These are phyloP conservation scores for Antheraea pernyi DNA, from an alignment of 1,140 invertebrate species.

Conservation along the genomic window DNA sequence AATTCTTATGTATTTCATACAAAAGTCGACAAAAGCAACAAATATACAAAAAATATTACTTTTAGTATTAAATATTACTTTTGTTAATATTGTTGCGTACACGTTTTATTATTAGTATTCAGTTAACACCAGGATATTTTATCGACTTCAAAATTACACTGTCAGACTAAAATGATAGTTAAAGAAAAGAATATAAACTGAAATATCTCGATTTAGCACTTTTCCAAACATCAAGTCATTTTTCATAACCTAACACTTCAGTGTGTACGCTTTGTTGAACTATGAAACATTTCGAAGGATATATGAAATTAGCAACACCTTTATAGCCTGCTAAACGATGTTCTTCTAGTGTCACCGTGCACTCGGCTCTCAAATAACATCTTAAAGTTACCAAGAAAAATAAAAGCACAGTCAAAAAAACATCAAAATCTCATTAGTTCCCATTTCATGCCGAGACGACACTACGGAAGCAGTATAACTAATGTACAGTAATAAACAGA, in stretches of 20 bases:
- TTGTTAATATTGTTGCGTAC: no score
- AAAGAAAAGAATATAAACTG: no score
- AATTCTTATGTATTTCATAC: no score
- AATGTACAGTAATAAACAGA: slow-evolving; percentile 78
- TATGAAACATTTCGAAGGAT: neutral
- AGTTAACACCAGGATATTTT: no score
- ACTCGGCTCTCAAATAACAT: slow-evolving; percentile 43
- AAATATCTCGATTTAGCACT: no score
- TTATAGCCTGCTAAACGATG: slow-evolving; percentile 2
- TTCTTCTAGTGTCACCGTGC: slow-evolving; percentile 8
- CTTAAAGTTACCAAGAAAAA: slow-evolving; percentile 67
- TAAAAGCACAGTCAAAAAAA: slow-evolving; percentile 78
- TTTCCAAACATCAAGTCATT: no score
- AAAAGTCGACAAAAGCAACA: no score
- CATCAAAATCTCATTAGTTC: slow-evolving; percentile 79
- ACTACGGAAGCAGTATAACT: slow-evolving; percentile 78
- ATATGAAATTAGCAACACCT: slow-evolving; percentile 9
- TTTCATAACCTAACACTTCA: neutral
- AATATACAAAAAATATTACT: no score
- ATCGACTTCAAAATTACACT: no score
- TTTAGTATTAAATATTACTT: no score
- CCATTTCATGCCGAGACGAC: slow-evolving; percentile 76
- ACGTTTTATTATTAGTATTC: no score
- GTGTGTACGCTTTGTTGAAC: neutral
- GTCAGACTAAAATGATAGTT: no score